Evolutionary conservation across 2,888 invertebrate species (phyloP).

Genomic region (Dicycla oo): DNA sequence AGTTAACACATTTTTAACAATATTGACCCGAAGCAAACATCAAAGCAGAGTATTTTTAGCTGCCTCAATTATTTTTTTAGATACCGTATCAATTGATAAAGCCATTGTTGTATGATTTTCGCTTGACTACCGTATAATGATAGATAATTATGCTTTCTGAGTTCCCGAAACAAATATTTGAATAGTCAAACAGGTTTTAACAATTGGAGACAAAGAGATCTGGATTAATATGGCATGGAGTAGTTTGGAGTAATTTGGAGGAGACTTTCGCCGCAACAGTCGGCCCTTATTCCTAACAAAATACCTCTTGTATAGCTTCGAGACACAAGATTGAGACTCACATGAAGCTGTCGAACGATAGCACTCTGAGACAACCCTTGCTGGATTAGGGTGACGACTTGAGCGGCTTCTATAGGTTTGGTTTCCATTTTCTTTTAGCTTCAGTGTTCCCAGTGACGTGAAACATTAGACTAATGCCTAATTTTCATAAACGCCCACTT

Average conservation of each 20-base stretch:
- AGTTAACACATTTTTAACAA: slow-evolving; percentile 26
- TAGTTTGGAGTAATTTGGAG: neutral
- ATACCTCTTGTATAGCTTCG: too few species aligned
- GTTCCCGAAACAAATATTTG: neutral
- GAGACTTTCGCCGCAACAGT: neutral
- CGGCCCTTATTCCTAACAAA: neutral
- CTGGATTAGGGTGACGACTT: too few species aligned
- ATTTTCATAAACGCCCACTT: too few species aligned
- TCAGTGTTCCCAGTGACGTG: too few species aligned
- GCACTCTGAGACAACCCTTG: too few species aligned
- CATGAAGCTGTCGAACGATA: too few species aligned
- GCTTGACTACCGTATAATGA: neutral
- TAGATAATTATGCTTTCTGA: neutral
- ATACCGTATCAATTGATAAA: neutral
- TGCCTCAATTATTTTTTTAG: slow-evolving; percentile 22
- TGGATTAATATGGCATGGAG: neutral
- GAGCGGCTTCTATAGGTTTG: too few species aligned
- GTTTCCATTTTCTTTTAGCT: too few species aligned
- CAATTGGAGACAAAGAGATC: neutral
- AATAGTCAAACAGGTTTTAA: too few species aligned
- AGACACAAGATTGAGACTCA: too few species aligned
- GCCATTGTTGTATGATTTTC: neutral
- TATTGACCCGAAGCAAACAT: slow-evolving; percentile 11
- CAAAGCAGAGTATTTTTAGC: slow-evolving; percentile 27
- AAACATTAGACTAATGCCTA: too few species aligned